These are phyloP conservation scores for Ploceus nigricollis DNA, from an alignment of 2,113 vertebrate species.

Conservation along the genomic window DNA sequence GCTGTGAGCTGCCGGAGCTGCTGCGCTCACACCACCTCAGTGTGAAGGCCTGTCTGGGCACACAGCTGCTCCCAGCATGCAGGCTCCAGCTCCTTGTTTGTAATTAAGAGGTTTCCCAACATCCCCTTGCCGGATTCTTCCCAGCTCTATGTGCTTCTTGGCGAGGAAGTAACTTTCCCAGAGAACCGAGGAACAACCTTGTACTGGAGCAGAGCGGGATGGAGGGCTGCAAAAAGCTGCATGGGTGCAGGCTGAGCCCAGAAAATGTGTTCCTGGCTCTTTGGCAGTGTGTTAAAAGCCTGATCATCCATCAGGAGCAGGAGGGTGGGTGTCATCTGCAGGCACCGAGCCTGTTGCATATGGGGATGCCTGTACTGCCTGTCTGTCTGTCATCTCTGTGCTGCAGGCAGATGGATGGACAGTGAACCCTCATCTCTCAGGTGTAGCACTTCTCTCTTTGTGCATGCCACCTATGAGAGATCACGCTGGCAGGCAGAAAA, in stretches of 20 bases:
- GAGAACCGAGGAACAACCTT: not conserved
- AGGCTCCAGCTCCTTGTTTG: not conserved
- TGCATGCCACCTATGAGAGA: fast-evolving
- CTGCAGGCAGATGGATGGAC: not conserved
- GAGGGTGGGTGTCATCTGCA: not conserved
- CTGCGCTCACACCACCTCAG: not conserved
- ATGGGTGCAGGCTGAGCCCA: not conserved
- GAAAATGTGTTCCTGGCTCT: not conserved
- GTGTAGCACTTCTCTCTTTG: not conserved
- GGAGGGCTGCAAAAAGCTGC: not conserved
- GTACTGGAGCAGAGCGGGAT: not conserved
- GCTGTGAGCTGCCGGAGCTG: not conserved
- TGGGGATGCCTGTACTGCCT: not conserved
- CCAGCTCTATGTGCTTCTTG: fast-evolving
- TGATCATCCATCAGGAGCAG: not conserved
- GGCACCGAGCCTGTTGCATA: fast-evolving
- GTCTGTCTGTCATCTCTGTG: not conserved
- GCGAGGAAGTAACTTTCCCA: not conserved
- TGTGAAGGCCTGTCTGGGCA: not conserved
- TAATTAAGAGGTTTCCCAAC: not conserved
- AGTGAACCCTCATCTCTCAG: not conserved
- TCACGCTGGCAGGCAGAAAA: not conserved
- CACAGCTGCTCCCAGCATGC: not conserved
- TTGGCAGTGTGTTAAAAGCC: not conserved
- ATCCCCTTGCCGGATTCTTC: not conserved